A percentile compares a stretch with the other conserved stretches of the same genome.
Evolutionary conservation across 1,140 invertebrate species (phyloP).

Genomic region (Aphidius gifuensis): DNA sequence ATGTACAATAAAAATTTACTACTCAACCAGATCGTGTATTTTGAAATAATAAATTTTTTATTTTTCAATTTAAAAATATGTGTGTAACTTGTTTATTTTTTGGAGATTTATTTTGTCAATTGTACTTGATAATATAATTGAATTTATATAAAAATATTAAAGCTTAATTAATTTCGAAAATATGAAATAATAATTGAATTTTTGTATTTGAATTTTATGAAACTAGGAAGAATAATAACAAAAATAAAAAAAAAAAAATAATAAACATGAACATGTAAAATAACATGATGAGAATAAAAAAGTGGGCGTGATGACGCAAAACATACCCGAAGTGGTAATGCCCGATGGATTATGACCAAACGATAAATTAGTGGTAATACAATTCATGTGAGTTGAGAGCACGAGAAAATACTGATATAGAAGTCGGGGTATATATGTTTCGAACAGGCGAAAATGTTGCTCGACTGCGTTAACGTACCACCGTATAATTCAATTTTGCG

Average conservation of each 20-base stretch:
- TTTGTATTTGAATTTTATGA: too few species aligned
- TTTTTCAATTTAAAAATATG: conserved; percentile 1
- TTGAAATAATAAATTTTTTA: not conserved
- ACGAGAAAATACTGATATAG: not conserved
- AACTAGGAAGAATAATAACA: too few species aligned
- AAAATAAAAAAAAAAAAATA: too few species aligned
- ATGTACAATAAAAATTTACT: conserved; percentile 10
- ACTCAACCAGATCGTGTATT: not conserved
- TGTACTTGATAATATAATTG: not conserved
- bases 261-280: too few species aligned
- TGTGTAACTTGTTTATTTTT: not conserved
- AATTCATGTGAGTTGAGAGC: not conserved
- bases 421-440: conserved; percentile 18
- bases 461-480: conserved; percentile 23
- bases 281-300: too few species aligned
- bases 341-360: conserved; percentile 23
- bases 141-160: too few species aligned
- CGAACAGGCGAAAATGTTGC: conserved; percentile 25
- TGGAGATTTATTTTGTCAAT: not conserved
- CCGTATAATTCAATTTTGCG: conserved; percentile 27
- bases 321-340: conserved; percentile 12
- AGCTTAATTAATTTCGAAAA: too few species aligned
- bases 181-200: too few species aligned
- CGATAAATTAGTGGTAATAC: conserved; percentile 20
- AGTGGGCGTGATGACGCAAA: conserved; percentile 1